A percentile compares a stretch with the other conserved stretches of the same genome.
These are phyloP conservation scores for Cryptocheilus praepositus DNA, from an alignment of 2,888 invertebrate genomes.

Conservation along the genomic window DNA sequence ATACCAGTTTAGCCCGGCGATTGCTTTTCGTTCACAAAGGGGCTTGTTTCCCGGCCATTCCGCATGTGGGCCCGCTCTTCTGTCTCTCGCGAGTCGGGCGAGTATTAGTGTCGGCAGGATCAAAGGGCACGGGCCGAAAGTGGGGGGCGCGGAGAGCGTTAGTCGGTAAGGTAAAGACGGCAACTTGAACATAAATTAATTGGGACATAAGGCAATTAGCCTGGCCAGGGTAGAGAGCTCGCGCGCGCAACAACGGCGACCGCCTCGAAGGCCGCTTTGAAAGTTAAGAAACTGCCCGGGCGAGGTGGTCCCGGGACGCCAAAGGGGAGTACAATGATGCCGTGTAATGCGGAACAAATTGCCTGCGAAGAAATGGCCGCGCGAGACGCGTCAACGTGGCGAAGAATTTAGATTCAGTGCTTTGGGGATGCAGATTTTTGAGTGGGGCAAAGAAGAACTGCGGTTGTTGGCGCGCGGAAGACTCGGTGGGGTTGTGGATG, in stretches of 20 bases:
- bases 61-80: background rate
- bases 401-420: too few species aligned
- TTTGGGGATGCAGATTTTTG: too few species aligned
- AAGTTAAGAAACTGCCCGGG: constrained; percentile 37
- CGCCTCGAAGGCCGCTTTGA: constrained; percentile 11
- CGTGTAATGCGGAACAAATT: background rate
- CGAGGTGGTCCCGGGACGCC: too few species aligned
- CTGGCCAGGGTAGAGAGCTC: constrained; percentile 8
- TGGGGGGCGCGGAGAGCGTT: background rate
- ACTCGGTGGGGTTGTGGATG: too few species aligned
- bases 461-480: too few species aligned
- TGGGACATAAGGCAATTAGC: constrained; percentile 66
- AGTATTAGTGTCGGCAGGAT: constrained; percentile 36
- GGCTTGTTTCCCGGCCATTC: too few species aligned
- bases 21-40: constrained; percentile 16
- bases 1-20: constrained; percentile 1
- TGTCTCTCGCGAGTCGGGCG: constrained; percentile 3
- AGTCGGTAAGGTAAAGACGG: constrained; percentile 40
- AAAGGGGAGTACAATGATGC: background rate
- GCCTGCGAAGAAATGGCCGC: background rate
- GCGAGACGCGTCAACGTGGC: background rate
- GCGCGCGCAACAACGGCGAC: constrained; percentile 19
- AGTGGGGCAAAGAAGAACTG: too few species aligned
- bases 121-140: constrained; percentile 32
- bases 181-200: constrained; percentile 66